Percentiles rank a stretch among this genome's conserved stretches.
Evolutionary conservation across 2,888 invertebrate species (phyloP).

Genomic region (Sarcophaga rosellei): DNA sequence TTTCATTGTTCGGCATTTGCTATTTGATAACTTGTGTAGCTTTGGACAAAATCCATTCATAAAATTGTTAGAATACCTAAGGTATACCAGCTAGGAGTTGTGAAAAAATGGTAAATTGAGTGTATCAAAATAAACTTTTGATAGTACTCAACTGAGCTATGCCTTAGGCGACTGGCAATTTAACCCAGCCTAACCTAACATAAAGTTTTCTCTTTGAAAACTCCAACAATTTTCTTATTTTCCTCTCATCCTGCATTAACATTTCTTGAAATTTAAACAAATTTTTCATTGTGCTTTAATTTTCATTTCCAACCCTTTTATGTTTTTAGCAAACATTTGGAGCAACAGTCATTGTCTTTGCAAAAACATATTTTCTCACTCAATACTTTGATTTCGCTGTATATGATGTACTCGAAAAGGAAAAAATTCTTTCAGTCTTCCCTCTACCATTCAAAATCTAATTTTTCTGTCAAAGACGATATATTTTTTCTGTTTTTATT

Average conservation of each 20-base stretch:
- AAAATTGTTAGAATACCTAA: too few species aligned
- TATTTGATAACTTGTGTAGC: too few species aligned
- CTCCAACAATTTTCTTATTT: neutral
- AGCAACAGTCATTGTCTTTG: neutral
- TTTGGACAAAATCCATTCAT: too few species aligned
- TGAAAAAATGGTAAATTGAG: too few species aligned
- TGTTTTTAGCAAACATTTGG: neutral
- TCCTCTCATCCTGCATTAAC: neutral
- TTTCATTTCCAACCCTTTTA: neutral
- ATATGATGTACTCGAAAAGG: neutral
- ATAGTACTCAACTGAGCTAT: too few species aligned
- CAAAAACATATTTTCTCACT: conserved; percentile 9
- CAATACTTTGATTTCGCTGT: neutral
- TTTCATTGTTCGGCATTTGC: too few species aligned
- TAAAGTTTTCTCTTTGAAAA: too few species aligned
- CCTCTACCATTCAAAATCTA: conserved; percentile 1
- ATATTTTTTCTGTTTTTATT: neutral
- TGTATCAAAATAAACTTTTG: too few species aligned
- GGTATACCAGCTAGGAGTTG: too few species aligned
- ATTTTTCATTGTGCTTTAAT: neutral
- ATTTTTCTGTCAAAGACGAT: neutral
- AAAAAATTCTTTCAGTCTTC: neutral
- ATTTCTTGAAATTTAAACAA: neutral
- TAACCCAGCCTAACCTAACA: too few species aligned
- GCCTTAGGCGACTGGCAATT: too few species aligned